Base-by-base conservation (phyloP, 2,888 invertebrate genomes). In the Melieria picta region DNA sequence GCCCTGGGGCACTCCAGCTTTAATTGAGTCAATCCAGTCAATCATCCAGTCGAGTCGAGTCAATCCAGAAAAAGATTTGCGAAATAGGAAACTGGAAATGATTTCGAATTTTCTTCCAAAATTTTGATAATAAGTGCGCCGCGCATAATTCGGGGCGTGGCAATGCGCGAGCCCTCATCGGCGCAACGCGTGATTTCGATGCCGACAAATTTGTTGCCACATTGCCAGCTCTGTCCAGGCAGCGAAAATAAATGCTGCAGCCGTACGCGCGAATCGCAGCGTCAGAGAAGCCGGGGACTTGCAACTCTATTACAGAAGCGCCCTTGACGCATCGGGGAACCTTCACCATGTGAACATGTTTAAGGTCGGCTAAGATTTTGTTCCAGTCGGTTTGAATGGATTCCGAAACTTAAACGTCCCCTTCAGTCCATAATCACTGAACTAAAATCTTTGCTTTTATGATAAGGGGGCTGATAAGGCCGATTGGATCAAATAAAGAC, bases 51-150 rank as follows among this genome's bases (percentile, higher is more conserved):
- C n/a, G n/a, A n/a, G n/a, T n/a, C 16, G 30, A 57, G 13, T 57
- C 57, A 13, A 13, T n/a, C 57, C 57, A 57, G 57, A 4, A n/a
- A 16, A 11, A 16, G 1, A 3, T 57, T 9, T 57, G 13, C 7
- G 57, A 72, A 75, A 69, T 74, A 48, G 65, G 56, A 47, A 71
- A 58, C 66, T 64, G 66, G 60, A 73, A 67, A 58, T 70, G 62
- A 42, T 61, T 56, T 52, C 45, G 56, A 63, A 73, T 55, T 66
- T 62, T 55, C 56, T 45, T 61, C 69, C 73, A 71, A 13, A 71
- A 56, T 7, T 64, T 73, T 45, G 71, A n/a, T n/a, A n/a, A n/a
- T n/a, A n/a, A n/a, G n/a, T n/a, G n/a, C n/a, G n/a, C n/a, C 71
- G 71, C 67, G 57, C 71, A 73, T 60, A 68, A 69, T 52, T 65